phyloP scores from a whole-genome alignment of 2,888 invertebrate species.

The Dorcus hopei region DNA sequence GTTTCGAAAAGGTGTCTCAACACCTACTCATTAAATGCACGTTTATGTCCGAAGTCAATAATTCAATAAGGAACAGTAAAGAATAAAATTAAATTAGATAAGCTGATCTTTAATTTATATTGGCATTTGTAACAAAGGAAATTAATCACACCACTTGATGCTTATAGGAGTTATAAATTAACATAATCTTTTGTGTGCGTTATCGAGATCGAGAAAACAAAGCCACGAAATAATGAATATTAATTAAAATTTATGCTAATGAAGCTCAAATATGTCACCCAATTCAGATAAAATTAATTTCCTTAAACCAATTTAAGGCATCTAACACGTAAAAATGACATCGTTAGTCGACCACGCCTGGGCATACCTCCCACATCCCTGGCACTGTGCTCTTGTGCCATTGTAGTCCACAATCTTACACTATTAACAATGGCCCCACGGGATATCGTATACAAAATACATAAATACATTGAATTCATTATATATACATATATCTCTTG shows the following conservation, averaged over 20 bases:
- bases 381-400: slow-evolving; percentile 44
- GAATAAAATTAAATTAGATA: slow-evolving; percentile 7
- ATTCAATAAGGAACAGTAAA: background rate
- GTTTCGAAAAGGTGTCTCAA: no score
- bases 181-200: slow-evolving; percentile 17
- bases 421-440: slow-evolving; percentile 50
- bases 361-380: slow-evolving; percentile 46
- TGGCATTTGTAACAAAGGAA: background rate
- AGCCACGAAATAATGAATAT: slow-evolving; percentile 27
- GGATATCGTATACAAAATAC: slow-evolving; percentile 51
- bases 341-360: slow-evolving; percentile 42
- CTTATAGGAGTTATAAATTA: slow-evolving; percentile 11
- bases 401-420: slow-evolving; percentile 49
- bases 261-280: slow-evolving; percentile 21
- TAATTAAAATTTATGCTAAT: slow-evolving; percentile 39
- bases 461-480: slow-evolving; percentile 53
- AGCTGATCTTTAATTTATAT: slow-evolving; percentile 6
- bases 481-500: slow-evolving; percentile 49
- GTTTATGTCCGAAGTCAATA: background rate
- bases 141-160: background rate
- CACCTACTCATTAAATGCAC: background rate
- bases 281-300: slow-evolving; percentile 33
- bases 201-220: slow-evolving; percentile 11
- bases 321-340: slow-evolving; percentile 44
- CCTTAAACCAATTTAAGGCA: slow-evolving; percentile 40